Evolutionary conservation across 2,113 vertebrate species (phyloP).

Genomic region (Hyla sarda): DNA sequence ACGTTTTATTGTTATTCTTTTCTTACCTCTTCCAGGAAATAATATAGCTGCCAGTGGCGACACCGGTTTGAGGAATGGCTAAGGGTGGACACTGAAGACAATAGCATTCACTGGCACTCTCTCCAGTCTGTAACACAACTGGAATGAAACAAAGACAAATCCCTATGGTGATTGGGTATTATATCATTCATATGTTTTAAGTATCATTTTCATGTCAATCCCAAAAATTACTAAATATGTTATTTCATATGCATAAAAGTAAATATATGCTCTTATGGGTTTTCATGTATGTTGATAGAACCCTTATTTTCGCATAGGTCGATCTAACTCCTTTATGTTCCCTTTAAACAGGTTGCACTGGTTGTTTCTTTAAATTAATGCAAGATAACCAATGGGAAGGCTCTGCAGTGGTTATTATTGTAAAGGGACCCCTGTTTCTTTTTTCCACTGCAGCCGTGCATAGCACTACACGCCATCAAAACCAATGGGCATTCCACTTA

Average conservation of each 20-base stretch:
- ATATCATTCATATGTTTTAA: not conserved
- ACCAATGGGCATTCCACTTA: too few species aligned
- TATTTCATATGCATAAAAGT: not conserved
- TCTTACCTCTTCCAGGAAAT: conserved; percentile 92
- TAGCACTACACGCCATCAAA: too few species aligned
- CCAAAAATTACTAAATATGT: not conserved
- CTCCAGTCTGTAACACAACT: conserved; percentile 93
- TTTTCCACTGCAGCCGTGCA: too few species aligned
- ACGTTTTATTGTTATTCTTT: not conserved
- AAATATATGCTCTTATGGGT: too few species aligned
- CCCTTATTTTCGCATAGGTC: too few species aligned
- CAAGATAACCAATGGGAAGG: too few species aligned
- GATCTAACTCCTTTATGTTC: too few species aligned
- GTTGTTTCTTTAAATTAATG: too few species aligned
- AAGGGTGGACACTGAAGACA: conserved; percentile 85
- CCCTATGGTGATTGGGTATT: not conserved
- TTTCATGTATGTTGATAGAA: too few species aligned
- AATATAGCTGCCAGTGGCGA: conserved; percentile 87
- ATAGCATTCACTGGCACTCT: conserved; percentile 94
- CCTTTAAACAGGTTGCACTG: too few species aligned
- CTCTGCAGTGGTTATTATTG: too few species aligned
- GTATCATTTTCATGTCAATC: not conserved
- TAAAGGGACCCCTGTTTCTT: too few species aligned
- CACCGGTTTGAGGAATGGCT: conserved; percentile 75
- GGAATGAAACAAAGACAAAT: not conserved